Evolutionary conservation across 2,797 vertebrate species (phyloP).

Genomic region (Emydoidea blandingii): DNA sequence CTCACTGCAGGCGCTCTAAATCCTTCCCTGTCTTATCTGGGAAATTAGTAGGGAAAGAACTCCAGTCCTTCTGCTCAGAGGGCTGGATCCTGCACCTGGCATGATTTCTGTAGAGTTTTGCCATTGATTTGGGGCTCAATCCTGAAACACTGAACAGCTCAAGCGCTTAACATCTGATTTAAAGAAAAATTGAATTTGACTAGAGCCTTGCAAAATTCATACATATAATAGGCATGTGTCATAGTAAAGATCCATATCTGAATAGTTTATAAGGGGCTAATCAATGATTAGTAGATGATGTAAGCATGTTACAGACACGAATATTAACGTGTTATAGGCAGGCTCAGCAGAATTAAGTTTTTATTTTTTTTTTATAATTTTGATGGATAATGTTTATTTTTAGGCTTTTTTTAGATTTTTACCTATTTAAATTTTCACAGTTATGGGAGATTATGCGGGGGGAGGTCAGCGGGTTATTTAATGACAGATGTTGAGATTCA

Average conservation of each 20-base stretch:
- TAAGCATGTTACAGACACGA: not conserved
- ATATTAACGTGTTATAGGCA: not conserved
- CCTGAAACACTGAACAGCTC: not conserved
- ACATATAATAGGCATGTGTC: not conserved
- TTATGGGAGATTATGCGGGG: not conserved
- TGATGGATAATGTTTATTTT: not conserved
- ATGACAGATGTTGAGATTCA: not conserved
- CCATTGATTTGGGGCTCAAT: not conserved
- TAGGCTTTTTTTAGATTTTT: not conserved
- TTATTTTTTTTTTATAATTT: not conserved
- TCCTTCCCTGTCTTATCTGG: constrained; percentile 6
- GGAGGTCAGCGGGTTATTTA: not conserved
- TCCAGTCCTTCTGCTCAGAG: constrained; percentile 24
- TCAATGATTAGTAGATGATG: not conserved
- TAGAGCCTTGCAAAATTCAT: not conserved
- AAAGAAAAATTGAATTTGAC: fast-evolving
- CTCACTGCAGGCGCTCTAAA: constrained; percentile 41
- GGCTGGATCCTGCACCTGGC: not conserved
- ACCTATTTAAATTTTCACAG: not conserved
- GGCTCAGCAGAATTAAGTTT: not conserved
- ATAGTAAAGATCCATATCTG: not conserved
- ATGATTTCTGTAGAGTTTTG: not conserved
- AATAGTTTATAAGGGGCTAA: constrained; percentile 41
- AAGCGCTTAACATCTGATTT: not conserved
- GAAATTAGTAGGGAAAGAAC: not conserved